Evolutionary conservation across 2,797 vertebrate genomes (phyloP).

Genomic region (Oreonectes daqikongensis): DNA sequence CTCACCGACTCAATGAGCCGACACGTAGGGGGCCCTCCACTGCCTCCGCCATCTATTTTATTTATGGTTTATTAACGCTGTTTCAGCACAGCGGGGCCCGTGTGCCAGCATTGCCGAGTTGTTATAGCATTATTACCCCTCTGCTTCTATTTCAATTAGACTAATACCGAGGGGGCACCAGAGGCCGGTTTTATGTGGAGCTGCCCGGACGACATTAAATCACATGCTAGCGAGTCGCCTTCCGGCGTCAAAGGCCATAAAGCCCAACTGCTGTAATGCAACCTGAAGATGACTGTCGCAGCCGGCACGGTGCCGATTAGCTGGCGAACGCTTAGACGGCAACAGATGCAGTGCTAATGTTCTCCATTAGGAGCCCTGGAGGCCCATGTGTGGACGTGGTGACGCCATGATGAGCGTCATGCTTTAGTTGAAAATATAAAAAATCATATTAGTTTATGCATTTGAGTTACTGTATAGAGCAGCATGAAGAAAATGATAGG

Average conservation of each 20-base stretch:
- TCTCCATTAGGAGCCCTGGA: constrained; percentile 57
- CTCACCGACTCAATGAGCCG: constrained; percentile 70
- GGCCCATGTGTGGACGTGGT: constrained; percentile 29
- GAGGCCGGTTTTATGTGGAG: constrained; percentile 55
- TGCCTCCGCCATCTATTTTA: constrained; percentile 61
- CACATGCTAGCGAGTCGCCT: constrained; percentile 57
- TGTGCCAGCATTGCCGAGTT: constrained; percentile 57
- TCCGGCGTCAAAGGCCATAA: constrained; percentile 62
- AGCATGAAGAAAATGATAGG: background rate
- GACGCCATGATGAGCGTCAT: too few relatives aligned
- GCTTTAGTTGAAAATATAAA: too few relatives aligned
- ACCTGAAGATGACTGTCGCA: constrained; percentile 48
- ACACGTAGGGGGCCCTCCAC: constrained; percentile 44
- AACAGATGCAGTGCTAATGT: constrained; percentile 62
- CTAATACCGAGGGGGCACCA: constrained; percentile 58
- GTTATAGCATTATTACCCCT: constrained; percentile 68
- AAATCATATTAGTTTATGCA: too few relatives aligned
- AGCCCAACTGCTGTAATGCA: constrained; percentile 57
- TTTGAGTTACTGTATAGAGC: too few relatives aligned
- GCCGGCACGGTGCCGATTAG: constrained; percentile 53
- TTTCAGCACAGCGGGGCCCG: constrained; percentile 57
- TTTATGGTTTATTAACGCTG: constrained; percentile 70
- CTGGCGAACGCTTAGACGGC: constrained; percentile 46
- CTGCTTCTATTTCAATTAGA: constrained; percentile 73
- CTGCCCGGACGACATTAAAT: constrained; percentile 64